Conservation (phyloP, 2,113 vertebrate genomes). For the Poecilia latipinna region DNA sequence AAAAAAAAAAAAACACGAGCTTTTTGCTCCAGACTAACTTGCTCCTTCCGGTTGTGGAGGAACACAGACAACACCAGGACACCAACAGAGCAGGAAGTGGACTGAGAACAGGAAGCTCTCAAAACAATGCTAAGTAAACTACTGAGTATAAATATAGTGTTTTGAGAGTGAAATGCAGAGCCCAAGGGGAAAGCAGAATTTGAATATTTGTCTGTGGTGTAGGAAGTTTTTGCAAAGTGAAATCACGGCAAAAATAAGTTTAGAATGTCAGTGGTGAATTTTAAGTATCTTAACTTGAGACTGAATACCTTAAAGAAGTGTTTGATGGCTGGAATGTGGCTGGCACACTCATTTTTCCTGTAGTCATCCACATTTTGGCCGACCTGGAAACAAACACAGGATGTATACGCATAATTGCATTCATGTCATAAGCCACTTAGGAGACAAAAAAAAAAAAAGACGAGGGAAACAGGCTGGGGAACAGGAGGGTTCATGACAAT, state of each 20-base stretch:
- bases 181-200: conserved; percentile 1
- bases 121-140: conserved; percentile 73
- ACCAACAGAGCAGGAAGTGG: conserved; percentile 61
- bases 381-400: conserved; percentile 79
- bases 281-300: background rate
- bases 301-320: conserved; percentile 84
- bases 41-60: background rate
- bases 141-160: conserved; percentile 66
- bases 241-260: background rate
- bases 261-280: background rate
- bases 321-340: conserved; percentile 82
- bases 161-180: conserved; percentile 27
- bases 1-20: conserved; percentile 54
- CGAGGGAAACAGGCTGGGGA: conserved; percentile 6
- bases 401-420: conserved; percentile 43
- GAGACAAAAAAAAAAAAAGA: conserved; percentile 15
- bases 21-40: conserved; percentile 25
- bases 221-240: background rate
- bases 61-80: conserved; percentile 16
- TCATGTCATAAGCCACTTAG: conserved; percentile 44
- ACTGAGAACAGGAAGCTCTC: conserved; percentile 68
- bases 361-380: conserved; percentile 81
- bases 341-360: conserved; percentile 76
- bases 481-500: conserved; percentile 24
- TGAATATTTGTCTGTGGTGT: background rate